phyloP scores from a whole-genome alignment of 2,797 vertebrate genomes.

The Crocodylus rhombifer region DNA sequence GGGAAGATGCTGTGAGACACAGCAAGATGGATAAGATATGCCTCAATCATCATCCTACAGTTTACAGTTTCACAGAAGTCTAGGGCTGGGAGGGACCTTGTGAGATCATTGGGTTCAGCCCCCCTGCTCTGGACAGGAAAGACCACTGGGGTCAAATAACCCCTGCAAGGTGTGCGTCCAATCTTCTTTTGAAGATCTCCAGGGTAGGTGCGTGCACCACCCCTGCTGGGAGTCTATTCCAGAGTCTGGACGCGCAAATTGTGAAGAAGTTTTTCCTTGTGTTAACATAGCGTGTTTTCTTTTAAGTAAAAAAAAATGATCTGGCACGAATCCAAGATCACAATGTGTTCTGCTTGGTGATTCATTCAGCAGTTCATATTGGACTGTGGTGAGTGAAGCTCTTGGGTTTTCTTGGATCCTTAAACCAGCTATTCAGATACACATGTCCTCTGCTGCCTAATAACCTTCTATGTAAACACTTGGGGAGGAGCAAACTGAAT shows the following conservation, averaged over 20 bases:
- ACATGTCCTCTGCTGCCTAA: background rate
- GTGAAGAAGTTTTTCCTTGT: background rate
- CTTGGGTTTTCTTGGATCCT: fast-evolving
- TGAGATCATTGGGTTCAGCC: no score
- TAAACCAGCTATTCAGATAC: background rate
- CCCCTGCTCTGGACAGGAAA: no score
- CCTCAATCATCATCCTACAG: background rate
- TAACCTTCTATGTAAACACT: background rate
- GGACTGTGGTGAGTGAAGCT: background rate
- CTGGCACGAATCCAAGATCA: background rate
- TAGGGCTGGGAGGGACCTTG: no score
- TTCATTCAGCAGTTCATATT: background rate
- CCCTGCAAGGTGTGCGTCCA: no score
- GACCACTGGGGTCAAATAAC: no score
- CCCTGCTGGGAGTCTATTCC: no score
- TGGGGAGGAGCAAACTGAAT: background rate
- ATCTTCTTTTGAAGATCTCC: no score
- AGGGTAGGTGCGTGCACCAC: no score
- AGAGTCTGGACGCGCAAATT: no score
- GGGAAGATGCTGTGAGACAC: background rate
- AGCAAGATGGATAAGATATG: background rate
- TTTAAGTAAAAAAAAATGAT: background rate
- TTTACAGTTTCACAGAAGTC: background rate
- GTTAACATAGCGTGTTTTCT: background rate
- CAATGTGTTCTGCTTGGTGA: background rate